phyloP scores from a whole-genome alignment of 2,797 vertebrate genomes.

The Brachyrhaphis roseni region DNA sequence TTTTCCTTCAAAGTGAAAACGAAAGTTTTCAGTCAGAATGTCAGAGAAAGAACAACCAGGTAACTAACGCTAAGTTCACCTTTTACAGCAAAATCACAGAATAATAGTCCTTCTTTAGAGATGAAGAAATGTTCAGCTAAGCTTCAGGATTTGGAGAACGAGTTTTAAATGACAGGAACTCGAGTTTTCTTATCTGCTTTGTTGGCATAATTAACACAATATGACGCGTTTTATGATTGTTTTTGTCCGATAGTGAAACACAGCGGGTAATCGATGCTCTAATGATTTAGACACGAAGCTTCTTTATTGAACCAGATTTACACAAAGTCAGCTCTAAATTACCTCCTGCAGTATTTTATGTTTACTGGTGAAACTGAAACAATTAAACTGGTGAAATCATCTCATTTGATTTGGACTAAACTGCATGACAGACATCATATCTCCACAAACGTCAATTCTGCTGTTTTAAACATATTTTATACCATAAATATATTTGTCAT shows the following conservation, averaged over 20 bases:
- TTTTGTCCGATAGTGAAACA: background rate
- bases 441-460: no score
- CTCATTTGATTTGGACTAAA: background rate
- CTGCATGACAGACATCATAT: no score
- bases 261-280: background rate
- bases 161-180: background rate
- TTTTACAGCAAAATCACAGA: background rate
- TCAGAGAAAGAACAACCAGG: background rate
- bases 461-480: no score
- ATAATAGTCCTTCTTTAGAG: background rate
- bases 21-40: constrained; percentile 6
- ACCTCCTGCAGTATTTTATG: background rate
- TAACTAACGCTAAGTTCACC: constrained; percentile 13
- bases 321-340: background rate
- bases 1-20: constrained; percentile 32
- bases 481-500: no score
- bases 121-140: no score
- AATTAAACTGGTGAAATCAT: background rate
- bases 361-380: background rate
- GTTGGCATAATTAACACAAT: background rate
- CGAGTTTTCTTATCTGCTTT: background rate
- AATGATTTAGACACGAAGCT: background rate
- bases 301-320: background rate
- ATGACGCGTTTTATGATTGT: background rate
- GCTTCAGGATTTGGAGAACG: background rate